These are phyloP conservation scores for Alethe diademata DNA, from an alignment of 2,113 vertebrate genomes.

Conservation along the genomic window DNA sequence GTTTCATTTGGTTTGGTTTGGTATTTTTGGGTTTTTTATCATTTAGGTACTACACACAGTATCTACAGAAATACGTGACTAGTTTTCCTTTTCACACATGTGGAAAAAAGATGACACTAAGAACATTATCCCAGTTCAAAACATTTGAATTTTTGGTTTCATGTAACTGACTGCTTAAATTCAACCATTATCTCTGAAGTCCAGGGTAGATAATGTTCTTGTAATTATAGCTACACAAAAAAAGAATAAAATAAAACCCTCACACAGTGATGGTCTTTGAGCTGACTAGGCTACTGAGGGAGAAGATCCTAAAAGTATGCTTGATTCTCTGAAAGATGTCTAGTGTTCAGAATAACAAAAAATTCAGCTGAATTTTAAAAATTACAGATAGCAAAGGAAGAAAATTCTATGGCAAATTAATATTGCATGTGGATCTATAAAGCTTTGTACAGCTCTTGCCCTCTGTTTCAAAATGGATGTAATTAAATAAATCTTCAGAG, in stretches of 20 bases:
- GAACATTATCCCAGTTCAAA: neutral
- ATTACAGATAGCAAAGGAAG: neutral
- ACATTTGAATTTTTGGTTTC: neutral
- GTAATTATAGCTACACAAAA: neutral
- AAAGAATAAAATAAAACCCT: neutral
- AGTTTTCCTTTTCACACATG: neutral
- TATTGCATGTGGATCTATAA: neutral
- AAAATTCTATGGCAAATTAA: neutral
- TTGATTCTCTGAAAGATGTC: neutral
- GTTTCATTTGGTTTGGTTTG: too few species aligned
- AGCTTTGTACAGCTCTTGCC: neutral
- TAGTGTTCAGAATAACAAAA: neutral
- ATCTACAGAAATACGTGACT: neutral
- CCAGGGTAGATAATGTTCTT: neutral
- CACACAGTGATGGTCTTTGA: neutral
- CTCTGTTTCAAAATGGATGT: neutral
- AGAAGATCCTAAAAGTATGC: neutral
- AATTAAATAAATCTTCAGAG: neutral
- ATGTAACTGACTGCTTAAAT: neutral
- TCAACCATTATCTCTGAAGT: neutral
- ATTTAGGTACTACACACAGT: neutral
- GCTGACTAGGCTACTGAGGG: neutral
- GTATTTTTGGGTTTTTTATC: too few species aligned
- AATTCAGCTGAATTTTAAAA: neutral
- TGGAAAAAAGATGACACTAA: neutral